Percentiles rank a stretch among this genome's conserved stretches.
These are phyloP conservation scores for Embidobia sp. DNA, from an alignment of 2,888 invertebrate genomes.

Conservation along the genomic window DNA sequence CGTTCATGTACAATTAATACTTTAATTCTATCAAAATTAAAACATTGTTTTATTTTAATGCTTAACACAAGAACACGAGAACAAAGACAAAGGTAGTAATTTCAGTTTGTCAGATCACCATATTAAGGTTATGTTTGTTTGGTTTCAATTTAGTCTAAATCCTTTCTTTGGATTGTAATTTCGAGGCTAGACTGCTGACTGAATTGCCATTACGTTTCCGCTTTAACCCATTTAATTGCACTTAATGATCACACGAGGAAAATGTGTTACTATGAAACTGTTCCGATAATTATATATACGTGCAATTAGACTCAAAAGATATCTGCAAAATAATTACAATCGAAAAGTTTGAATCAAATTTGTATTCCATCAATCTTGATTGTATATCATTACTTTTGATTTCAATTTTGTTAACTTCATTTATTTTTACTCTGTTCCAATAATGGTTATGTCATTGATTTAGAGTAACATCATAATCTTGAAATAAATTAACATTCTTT, in stretches of 20 bases:
- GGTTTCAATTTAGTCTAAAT: slow-evolving; percentile 7
- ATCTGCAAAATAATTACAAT: slow-evolving; percentile 22
- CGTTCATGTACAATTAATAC: too few relatives aligned
- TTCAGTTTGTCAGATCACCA: too few relatives aligned
- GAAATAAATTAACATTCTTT: background rate
- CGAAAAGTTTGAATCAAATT: slow-evolving; percentile 18
- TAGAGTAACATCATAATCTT: too few relatives aligned
- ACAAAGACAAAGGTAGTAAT: too few relatives aligned
- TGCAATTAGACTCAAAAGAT: slow-evolving; percentile 14
- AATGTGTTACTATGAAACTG: slow-evolving; percentile 1
- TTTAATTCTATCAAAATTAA: too few relatives aligned
- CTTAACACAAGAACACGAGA: too few relatives aligned
- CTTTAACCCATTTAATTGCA: slow-evolving; percentile 18
- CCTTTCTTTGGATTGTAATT: background rate
- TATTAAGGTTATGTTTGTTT: slow-evolving; percentile 17
- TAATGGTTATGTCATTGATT: too few relatives aligned
- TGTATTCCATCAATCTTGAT: too few relatives aligned
- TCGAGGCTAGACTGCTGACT: slow-evolving; percentile 17
- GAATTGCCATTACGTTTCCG: slow-evolving; percentile 24
- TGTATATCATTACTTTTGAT: too few relatives aligned
- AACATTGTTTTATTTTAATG: too few relatives aligned
- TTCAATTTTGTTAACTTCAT: too few relatives aligned
- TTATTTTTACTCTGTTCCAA: too few relatives aligned
- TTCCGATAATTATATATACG: slow-evolving; percentile 28
- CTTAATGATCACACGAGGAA: slow-evolving; percentile 14